Evolutionary conservation across 2,888 invertebrate genomes (phyloP), one percentile per base, ranked within the genome.

Genomic region (Lordiphosa andalusiaca): DNA sequence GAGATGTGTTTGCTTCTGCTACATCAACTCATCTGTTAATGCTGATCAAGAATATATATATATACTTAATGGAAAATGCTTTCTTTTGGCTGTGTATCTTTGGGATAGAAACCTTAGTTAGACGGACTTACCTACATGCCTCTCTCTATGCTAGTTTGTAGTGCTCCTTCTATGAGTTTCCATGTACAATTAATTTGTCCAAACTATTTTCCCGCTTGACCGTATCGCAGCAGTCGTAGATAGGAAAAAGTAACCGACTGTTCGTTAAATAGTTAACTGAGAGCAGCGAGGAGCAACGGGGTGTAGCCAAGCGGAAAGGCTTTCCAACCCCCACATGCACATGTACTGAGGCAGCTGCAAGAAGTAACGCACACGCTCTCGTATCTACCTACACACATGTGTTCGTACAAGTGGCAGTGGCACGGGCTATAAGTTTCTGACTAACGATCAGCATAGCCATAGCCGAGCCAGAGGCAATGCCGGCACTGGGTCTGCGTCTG

Each of bases 251-350:
- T 42, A 44, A 56, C 60, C 55, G 62, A 64, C 83, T 78, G 62
- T 72, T 66, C 59, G 59, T 57, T 42, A 53, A 63, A 72, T 49
- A 71, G 61, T 42, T 58, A 69, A 44, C 52, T 7, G 19, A 61
- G 57, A 54, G 59, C 69, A 63, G 12, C 59, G 58, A 54, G 64
- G 73, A 82, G 30, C 59, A 77, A 57, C 54, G 40, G 42, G 73
- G 63, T 61, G 71, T 73, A 83, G 13, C 75, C 69, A 69, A 83
- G 76, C 73, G 80, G 53, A 78, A 73, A 73, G 69, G 40, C 77
- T 73, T 60, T 82, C 69, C 68, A 71, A 61, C 75, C 75, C 81
- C 63, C 71, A 57, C 55, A 13, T 21, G 36, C 41, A 13, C 21
- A 54, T 23, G 33, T 51, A 38, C 38, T 42, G 51, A 37, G 58